phyloP scores from a whole-genome alignment of 2,888 invertebrate genomes.

The Lypha dubia region DNA sequence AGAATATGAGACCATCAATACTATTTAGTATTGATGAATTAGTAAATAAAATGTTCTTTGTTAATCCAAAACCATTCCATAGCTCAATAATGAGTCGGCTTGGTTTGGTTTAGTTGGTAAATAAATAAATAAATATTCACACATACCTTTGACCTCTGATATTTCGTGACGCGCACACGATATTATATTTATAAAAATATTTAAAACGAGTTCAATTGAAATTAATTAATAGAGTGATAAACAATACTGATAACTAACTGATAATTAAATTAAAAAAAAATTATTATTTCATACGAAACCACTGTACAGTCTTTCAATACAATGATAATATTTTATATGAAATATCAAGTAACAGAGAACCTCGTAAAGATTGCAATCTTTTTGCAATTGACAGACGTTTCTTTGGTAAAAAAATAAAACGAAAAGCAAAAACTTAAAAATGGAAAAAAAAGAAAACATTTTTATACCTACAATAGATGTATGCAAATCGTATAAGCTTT shows the following conservation, averaged over 20 bases:
- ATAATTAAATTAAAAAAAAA: too few relatives aligned
- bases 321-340: slow-evolving; percentile 43
- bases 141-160: too few relatives aligned
- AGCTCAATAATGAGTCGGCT: too few relatives aligned
- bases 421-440: slow-evolving; percentile 6
- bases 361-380: slow-evolving; percentile 55
- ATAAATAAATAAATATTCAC: too few relatives aligned
- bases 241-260: neutral
- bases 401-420: slow-evolving; percentile 38
- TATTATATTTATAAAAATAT: neutral
- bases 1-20: too few relatives aligned
- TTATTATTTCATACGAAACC: neutral
- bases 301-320: slow-evolving; percentile 13
- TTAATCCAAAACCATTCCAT: too few relatives aligned
- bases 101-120: too few relatives aligned
- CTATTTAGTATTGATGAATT: too few relatives aligned
- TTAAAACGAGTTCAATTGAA: neutral
- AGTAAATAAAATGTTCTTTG: too few relatives aligned
- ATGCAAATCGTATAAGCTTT: slow-evolving; percentile 53
- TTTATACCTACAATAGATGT: slow-evolving; percentile 34
- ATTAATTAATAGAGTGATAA: neutral
- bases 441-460: slow-evolving; percentile 2
- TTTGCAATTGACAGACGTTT: slow-evolving; percentile 47
- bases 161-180: too few relatives aligned
- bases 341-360: slow-evolving; percentile 52